These are phyloP conservation scores for Telmatochromis bifrenatus DNA, from an alignment of 2,113 vertebrate species.

Conservation along the genomic window DNA sequence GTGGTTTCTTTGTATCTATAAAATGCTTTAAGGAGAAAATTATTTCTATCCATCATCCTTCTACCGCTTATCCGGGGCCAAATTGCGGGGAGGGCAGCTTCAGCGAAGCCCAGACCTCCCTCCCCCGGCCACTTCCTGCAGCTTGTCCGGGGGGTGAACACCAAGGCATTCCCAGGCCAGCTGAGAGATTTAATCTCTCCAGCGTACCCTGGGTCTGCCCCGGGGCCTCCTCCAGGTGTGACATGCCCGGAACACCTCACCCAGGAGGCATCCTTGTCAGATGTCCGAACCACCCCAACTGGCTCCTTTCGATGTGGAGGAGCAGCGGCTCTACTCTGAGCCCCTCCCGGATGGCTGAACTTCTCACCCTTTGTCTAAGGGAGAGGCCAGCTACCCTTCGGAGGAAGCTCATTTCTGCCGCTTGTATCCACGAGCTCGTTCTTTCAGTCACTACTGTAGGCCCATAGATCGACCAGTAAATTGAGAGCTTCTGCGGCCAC, in stretches of 20 bases:
- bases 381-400: background rate
- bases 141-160: background rate
- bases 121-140: background rate
- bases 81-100: background rate
- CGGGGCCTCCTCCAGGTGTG: background rate
- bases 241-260: background rate
- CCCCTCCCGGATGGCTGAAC: background rate
- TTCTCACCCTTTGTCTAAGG: background rate
- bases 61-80: background rate
- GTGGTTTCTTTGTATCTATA: background rate
- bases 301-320: background rate
- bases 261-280: background rate
- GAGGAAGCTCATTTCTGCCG: background rate
- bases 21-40: background rate
- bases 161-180: background rate
- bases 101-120: background rate
- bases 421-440: accelerated
- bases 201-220: background rate
- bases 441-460: background rate
- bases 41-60: background rate
- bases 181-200: background rate
- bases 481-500: background rate
- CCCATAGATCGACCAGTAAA: background rate
- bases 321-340: background rate
- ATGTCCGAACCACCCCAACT: background rate